These are phyloP conservation scores for Carettochelys insculpta DNA, from an alignment of 2,113 vertebrate species.

Conservation along the genomic window DNA sequence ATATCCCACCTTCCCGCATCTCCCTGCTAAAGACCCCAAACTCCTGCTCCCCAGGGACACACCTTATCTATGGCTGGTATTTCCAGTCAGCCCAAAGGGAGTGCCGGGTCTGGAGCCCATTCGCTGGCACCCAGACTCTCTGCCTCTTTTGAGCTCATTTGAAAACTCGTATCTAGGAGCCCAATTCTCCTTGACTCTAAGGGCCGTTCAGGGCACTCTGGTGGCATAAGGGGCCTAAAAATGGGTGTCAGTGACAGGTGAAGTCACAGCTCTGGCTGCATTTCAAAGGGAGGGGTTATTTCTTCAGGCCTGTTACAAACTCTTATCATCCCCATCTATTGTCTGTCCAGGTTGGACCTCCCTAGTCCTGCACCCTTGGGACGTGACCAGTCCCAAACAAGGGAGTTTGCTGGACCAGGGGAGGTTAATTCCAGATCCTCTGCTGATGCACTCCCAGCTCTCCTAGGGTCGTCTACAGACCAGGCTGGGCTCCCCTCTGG, in stretches of 20 bases:
- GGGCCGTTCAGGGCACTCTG: neutral
- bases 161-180: neutral
- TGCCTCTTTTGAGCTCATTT: neutral
- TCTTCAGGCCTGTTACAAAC: neutral
- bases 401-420: too few species aligned
- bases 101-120: neutral
- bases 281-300: neutral
- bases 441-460: too few species aligned
- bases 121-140: neutral
- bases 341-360: too few species aligned
- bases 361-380: too few species aligned
- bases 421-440: too few species aligned
- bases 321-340: neutral
- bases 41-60: neutral
- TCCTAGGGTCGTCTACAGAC: too few species aligned
- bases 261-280: neutral
- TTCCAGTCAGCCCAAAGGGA: neutral
- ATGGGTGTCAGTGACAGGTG: neutral
- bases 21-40: neutral
- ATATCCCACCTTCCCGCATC: neutral
- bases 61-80: neutral
- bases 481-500: too few species aligned
- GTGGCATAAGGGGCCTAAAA: neutral
- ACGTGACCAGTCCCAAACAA: too few species aligned
- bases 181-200: neutral